phyloP scores from a whole-genome alignment of 2,888 invertebrate species.

The Agrenia bidenticulata region DNA sequence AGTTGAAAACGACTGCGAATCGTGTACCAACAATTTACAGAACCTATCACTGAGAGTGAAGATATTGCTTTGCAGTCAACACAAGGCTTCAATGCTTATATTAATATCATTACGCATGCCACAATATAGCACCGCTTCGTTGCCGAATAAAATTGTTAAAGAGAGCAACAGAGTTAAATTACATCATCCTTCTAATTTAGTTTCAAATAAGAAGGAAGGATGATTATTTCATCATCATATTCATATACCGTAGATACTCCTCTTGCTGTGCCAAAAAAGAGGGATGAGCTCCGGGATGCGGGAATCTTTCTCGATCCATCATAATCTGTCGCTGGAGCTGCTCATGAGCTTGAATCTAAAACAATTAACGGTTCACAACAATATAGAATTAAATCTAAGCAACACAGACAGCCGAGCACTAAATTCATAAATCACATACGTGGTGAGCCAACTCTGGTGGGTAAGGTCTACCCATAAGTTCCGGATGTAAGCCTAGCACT shows the following conservation, averaged over 20 bases:
- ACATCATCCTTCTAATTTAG: not conserved
- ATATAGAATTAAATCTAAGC: conserved; percentile 10
- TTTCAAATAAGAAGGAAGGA: conserved; percentile 17
- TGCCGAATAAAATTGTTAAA: conserved; percentile 18
- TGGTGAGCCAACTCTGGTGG: conserved; percentile 78
- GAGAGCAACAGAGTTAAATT: conserved; percentile 24
- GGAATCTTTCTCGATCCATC: conserved; percentile 75
- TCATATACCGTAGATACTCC: conserved; percentile 65
- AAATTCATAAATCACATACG: conserved; percentile 57
- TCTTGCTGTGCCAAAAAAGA: conserved; percentile 68
- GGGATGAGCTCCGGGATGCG: conserved; percentile 59
- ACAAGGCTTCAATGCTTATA: conserved; percentile 20
- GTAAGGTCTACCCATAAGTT: conserved; percentile 76
- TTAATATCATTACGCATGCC: conserved; percentile 22
- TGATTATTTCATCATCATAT: conserved; percentile 51
- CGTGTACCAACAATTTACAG: conserved; percentile 13
- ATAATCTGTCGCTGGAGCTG: conserved; percentile 81
- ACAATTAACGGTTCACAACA: too few relatives aligned
- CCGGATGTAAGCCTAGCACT: conserved; percentile 68
- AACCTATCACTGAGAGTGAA: conserved; percentile 12
- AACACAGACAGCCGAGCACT: conserved; percentile 5
- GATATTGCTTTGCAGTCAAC: conserved; percentile 21
- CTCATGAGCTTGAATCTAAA: conserved; percentile 69
- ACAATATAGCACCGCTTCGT: conserved; percentile 24
- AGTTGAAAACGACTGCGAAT: conserved; percentile 12